These are phyloP conservation scores for Borostomias antarcticus DNA, from an alignment of 2,797 vertebrate genomes.

Conservation along the genomic window DNA sequence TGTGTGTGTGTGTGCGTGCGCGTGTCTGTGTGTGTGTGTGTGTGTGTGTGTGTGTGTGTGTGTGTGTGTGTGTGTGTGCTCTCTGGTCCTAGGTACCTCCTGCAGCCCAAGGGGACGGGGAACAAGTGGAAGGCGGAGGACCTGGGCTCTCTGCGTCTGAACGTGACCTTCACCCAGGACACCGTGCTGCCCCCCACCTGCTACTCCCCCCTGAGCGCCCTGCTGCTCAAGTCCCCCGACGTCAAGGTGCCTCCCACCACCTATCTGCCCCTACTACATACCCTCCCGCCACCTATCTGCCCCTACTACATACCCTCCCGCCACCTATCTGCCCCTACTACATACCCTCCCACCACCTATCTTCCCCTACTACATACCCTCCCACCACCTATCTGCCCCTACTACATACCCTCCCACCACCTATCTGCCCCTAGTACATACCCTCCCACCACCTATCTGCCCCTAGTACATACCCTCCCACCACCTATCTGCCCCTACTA, in stretches of 20 bases:
- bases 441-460: too few species aligned
- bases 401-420: too few species aligned
- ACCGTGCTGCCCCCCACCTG: constrained; percentile 90
- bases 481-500: too few species aligned
- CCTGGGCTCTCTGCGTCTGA: constrained; percentile 91
- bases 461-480: too few species aligned
- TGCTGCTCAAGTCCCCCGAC: constrained; percentile 95
- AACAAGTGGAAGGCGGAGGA: constrained; percentile 94
- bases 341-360: too few species aligned
- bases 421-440: too few species aligned
- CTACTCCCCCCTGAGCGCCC: constrained; percentile 85
- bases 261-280: too few species aligned
- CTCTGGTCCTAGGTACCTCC: constrained; percentile 85
- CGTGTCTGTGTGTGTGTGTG: neutral
- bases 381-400: too few species aligned
- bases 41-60: neutral
- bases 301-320: too few species aligned
- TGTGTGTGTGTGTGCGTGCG: neutral
- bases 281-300: too few species aligned
- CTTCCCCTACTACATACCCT: too few species aligned
- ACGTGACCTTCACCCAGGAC: constrained; percentile 95
- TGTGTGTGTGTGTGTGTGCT: neutral
- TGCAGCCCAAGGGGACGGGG: constrained; percentile 94
- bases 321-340: too few species aligned
- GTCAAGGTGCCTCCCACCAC: constrained; percentile 81